Evolutionary conservation across 1,140 invertebrate genomes (phyloP).

Genomic region (Asbolus verrucosus): DNA sequence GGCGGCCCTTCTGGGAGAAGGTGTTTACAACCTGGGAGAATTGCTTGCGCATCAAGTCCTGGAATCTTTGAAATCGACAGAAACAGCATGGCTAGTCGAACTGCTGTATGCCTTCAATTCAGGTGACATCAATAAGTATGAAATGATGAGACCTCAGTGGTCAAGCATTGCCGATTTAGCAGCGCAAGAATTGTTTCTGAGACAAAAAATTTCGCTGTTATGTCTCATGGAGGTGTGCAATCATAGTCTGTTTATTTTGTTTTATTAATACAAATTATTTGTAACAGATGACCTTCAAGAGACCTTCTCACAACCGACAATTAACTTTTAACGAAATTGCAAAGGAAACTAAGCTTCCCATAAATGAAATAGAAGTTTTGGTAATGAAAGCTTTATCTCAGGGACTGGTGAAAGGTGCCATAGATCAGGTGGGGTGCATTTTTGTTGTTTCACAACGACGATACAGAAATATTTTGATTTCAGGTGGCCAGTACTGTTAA

Average conservation of each 20-base stretch:
- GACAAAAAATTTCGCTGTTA: constrained; percentile 93
- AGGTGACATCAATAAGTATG: constrained; percentile 89
- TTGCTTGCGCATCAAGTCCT: constrained; percentile 95
- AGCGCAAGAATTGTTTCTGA: constrained; percentile 84
- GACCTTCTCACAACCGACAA: constrained; percentile 78
- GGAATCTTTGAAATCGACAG: constrained; percentile 83
- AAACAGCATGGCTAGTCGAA: constrained; percentile 91
- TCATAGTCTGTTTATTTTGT: too few species aligned
- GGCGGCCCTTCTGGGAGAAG: constrained; percentile 94
- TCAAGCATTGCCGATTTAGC: constrained; percentile 86
- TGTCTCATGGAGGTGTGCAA: constrained; percentile 93
- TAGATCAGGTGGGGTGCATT: constrained; percentile 85
- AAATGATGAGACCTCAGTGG: constrained; percentile 86
- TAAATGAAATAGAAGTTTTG: constrained; percentile 91
- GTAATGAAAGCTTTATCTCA: constrained; percentile 99
- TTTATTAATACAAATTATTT: constrained; percentile 2
- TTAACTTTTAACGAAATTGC: constrained; percentile 94
- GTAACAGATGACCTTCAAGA: constrained; percentile 79
- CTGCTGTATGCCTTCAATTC: constrained; percentile 93
- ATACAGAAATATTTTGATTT: constrained; percentile 69
- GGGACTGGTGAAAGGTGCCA: constrained; percentile 92
- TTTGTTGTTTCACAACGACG: neutral
- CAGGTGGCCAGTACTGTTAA: constrained; percentile 73
- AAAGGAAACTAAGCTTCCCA: constrained; percentile 82
- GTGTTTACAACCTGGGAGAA: constrained; percentile 98